Evolutionary conservation across 2,797 vertebrate species (phyloP), one percentile per base, ranked within the genome.

Genomic region (Pangasius djambal): DNA sequence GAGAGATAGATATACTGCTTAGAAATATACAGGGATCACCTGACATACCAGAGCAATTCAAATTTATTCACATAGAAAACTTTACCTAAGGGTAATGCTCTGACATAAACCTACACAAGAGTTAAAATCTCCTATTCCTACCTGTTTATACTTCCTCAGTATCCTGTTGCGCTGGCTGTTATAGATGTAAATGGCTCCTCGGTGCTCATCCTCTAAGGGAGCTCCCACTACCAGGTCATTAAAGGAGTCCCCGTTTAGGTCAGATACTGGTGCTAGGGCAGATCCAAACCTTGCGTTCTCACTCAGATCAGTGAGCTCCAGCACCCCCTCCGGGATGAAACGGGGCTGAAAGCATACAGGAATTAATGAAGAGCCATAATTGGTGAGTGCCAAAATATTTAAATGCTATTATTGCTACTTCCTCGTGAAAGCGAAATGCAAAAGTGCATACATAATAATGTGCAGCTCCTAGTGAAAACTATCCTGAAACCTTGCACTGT

Each of bases 231-330:
- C 98, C 69, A 99, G 92, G 88, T 99, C 99, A 0, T 97, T 98
- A 95, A 97, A 99, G 78, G 96, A 95, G 18, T 99, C 99, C 0
- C 98, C 98, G 22, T 99, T 99, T 89, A 99, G 96, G 91, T 99
- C 99, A 0, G 96, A 97, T 1, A 99, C 97, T 0, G 98, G 96
- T 0, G 97, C 97, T 0, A 99, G 97, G 50, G 97, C 96, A 0
- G 97, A 97, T 13, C 99, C 99, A 0, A 99, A 99, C 0, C 99
- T 97, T 67, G 98, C 97, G 0, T 99, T 99, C 95, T 99, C 98
- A 86, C 97, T 97, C 2, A 96, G 94, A 37, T 97, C 97, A n/a
- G 96, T 94, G 44, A 98, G 97, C 92, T 95, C 91, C 20, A 99
- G 94, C 0, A 95, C 92, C 2, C 98, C 98, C 0, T 98, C 97